Base-by-base conservation (phyloP, 2,888 invertebrate species). In the Fabriciana adippe region DNA sequence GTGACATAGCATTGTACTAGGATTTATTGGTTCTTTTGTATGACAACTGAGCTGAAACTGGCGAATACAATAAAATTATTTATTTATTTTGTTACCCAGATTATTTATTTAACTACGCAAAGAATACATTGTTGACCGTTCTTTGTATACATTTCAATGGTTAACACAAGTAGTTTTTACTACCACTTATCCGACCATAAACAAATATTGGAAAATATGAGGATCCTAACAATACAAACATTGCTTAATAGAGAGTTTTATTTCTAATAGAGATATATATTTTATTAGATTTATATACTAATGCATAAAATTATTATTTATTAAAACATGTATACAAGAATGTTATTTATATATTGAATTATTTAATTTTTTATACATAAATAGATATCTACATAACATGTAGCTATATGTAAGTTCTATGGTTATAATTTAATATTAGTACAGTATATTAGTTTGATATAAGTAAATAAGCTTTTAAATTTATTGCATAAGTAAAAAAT, bases 11-110 rank as follows among this genome's bases (percentile, higher is more conserved):
- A 84, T 86, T 87, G 83, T 85, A 81, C 79, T 82, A 81, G 78
- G 82, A 92, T 92, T 92, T 92, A 92, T 92, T 88, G 82, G 79
- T 77, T 80, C 81, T 85, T 83, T 92, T 90, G 89, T 90, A 76
- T 81, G 78, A 80, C 83, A 80, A 81, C 77, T 78, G 78, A 76
- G 73, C 75, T 75, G 76, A 66, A 61, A 63, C 26, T 67, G 55
- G 59, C 54, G 26, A 67, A 56, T 59, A 55, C 81, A 82, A 84
- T 84, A 75, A 79, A 75, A 75, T 78, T 83, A 79, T 84, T 81
- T 85, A 87, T 89, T 88, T 89, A 86, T 86, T 88, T 86, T 81
- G 80, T 79, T 80, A 71, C 73, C 74, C 73, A 77, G 78, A 80
- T 81, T 84, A 84, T 83, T 85, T 84, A 81, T 85, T 83, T 86